Evolutionary conservation across 1,140 invertebrate species (phyloP).

Genomic region (Zaprionus ornatus): DNA sequence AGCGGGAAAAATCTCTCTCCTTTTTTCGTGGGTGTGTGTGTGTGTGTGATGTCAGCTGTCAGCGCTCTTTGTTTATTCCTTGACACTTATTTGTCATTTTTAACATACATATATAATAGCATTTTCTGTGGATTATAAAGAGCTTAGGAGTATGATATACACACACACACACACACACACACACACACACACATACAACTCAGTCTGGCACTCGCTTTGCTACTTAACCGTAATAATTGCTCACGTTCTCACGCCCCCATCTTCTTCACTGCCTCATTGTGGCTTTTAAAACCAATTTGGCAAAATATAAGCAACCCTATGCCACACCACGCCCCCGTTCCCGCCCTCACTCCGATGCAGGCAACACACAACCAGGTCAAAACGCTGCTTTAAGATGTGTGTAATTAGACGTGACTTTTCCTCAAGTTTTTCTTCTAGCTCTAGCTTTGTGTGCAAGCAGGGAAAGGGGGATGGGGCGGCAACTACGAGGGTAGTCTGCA

Average conservation of each 20-base stretch:
- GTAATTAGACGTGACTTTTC: constrained; percentile 80
- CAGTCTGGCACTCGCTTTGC: constrained; percentile 28
- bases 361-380: constrained; percentile 64
- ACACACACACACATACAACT: too few relatives aligned
- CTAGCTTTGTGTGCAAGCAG: constrained; percentile 23
- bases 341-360: constrained; percentile 1
- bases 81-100: constrained; percentile 70
- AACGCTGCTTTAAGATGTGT: constrained; percentile 73
- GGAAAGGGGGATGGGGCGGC: background rate
- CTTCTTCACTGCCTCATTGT: constrained; percentile 45
- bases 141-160: constrained; percentile 18
- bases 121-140: constrained; percentile 56
- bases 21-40: too few relatives aligned
- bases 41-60: constrained; percentile 27
- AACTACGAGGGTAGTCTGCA: constrained; percentile 5
- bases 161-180: too few relatives aligned
- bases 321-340: constrained; percentile 14
- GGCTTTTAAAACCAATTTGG: constrained; percentile 79
- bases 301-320: constrained; percentile 45
- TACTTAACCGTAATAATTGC: constrained; percentile 71
- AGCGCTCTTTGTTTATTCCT: constrained; percentile 51
- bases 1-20: too few relatives aligned
- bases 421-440: constrained; percentile 62
- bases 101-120: constrained; percentile 55
- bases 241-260: constrained; percentile 66